Evolutionary conservation across 1,140 invertebrate species (phyloP).

Genomic region (Drosophila chauvacae): DNA sequence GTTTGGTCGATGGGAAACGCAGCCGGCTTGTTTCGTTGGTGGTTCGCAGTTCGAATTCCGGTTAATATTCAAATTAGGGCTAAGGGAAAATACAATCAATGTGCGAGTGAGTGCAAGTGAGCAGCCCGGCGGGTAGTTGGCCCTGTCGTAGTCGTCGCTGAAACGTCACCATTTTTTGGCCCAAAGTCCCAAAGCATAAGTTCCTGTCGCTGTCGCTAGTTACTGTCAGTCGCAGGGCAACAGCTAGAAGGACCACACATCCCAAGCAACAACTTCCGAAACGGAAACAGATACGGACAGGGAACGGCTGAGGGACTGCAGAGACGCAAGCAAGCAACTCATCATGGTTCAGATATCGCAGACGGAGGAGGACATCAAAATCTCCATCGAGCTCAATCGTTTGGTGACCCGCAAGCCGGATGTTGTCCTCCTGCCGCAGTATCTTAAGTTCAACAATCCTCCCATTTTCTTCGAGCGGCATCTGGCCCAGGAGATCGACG

Average conservation of each 20-base stretch:
- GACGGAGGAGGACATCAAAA: slow-evolving; percentile 82
- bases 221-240: slow-evolving; percentile 28
- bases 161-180: slow-evolving; percentile 12
- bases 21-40: slow-evolving; percentile 39
- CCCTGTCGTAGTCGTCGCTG: slow-evolving; percentile 38
- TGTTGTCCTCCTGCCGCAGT: slow-evolving; percentile 74
- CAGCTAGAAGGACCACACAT: slow-evolving; percentile 29
- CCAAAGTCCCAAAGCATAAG: slow-evolving; percentile 26
- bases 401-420: slow-evolving; percentile 80
- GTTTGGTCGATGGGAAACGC: slow-evolving; percentile 70
- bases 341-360: slow-evolving; percentile 82
- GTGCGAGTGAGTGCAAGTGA: slow-evolving; percentile 57
- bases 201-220: slow-evolving; percentile 6
- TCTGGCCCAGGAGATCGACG: slow-evolving; percentile 74
- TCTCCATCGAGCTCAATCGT: slow-evolving; percentile 79
- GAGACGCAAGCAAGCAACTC: slow-evolving; percentile 25
- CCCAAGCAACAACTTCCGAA: slow-evolving; percentile 11
- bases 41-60: slow-evolving; percentile 60
- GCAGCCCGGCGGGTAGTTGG: slow-evolving; percentile 42
- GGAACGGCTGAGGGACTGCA: slow-evolving; percentile 4
- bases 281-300: slow-evolving; percentile 15
- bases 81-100: slow-evolving; percentile 52
- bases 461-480: slow-evolving; percentile 83
- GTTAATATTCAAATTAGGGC: slow-evolving; percentile 75
- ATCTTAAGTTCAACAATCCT: slow-evolving; percentile 81